Base-by-base conservation (phyloP, 2,888 invertebrate species). In the Germaria angustata region DNA sequence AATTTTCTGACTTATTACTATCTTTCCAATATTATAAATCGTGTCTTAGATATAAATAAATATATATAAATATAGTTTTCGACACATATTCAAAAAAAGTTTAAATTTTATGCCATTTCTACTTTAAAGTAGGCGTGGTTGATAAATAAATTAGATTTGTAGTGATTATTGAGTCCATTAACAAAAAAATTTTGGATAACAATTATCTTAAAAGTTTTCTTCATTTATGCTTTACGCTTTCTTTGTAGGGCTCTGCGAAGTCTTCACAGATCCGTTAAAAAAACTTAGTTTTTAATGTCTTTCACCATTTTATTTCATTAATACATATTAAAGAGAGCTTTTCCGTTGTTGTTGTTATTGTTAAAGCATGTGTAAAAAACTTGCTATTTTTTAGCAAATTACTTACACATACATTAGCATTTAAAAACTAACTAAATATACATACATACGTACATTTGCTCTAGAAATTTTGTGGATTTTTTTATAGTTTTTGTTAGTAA, bases 381-480 rank as follows among this genome's bases (percentile, higher is more conserved):
- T n/a, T 63, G 53, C 13, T 65, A 20, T 34, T 73, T 61, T 72
- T 61, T 51, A 49, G 46, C 41, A 73, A 73, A 65, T 75, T 65
- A 73, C 63, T 65, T 55, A 75, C 28, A 57, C 55, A 65, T 24
- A 57, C 55, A 65, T 46, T n/a, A 46, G 15, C 55, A 66, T 17
- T 44, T 34, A 59, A 46, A 22, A 65, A 22, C 34, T 44, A 41
- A 63, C 61, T 36, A 69, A 51, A 22, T 39, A 77, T 55, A 24
- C 15, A 32, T 34, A 46, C 32, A 17, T 68, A 72, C 76, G 15
- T 78, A 78, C 78, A 78, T 80, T 75, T 69, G 49, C 71, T 59
- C 17, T 66, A 68, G 17, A 76, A 76, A 49, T 46, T 41, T 39
- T 41, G 41, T n/a, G 11, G 41, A 44, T 22, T 36, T 46, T 76